Evolutionary conservation across 1,140 invertebrate genomes (phyloP), one percentile per base, ranked within the genome.

Genomic region (Anagrus nilaparvatae): DNA sequence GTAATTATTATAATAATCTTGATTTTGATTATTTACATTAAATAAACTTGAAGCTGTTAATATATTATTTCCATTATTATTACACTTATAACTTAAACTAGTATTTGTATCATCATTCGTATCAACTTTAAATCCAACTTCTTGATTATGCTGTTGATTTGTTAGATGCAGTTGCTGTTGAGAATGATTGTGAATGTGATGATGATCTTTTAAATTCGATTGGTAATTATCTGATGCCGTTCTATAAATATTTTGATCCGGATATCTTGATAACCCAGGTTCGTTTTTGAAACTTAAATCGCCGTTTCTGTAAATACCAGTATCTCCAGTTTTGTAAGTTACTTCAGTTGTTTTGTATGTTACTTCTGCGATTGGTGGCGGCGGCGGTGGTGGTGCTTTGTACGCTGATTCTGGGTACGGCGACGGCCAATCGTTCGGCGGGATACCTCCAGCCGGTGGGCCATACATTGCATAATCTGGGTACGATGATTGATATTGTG

Each of bases 311-410:
- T 69, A 69, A 1, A 65, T 42, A 5, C 50, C 21, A 14, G 48
- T 37, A 0, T 58, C 61, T 2, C 59, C 60, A 2, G 66, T 67
- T 24, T 69, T 67, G 30, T 67, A 69, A 0, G 66, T 69, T 3
- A 69, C 65, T 23, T 69, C 65, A 0, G 65, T 69, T 0, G 65
- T 69, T 37, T 69, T 69, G 41, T 67, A 69, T 0, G 64, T 69
- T 3, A 69, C 63, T 27, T 69, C 64, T 0, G 64, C 63, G 6
- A 69, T 67, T 2, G 65, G 53, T 2, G 63, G 57, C 13, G 43
- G 18, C 13, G 65, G 52, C 13, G 43, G 18, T 18, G 65, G 52
- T 2, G 65, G 60, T 1, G 36, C 36, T 25, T 64, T 62, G 18
- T 67, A 64, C 1, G 52, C 27, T 0, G 59, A 1, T 7, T 67